Conservation (phyloP, 2,797 vertebrate genomes). For the Anguilla anguilla region DNA sequence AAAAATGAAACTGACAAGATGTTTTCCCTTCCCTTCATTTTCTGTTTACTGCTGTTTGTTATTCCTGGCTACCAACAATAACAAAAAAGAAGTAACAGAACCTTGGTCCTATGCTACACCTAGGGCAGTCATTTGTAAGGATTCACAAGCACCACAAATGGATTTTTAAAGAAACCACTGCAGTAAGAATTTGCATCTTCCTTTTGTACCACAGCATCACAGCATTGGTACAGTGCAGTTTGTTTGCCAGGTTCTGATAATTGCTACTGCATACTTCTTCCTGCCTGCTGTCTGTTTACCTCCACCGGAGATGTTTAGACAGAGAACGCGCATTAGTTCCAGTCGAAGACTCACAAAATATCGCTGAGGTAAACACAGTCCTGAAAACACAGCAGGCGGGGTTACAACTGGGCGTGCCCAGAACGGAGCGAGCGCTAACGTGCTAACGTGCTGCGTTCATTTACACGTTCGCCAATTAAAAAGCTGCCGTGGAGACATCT, state of each 20-base stretch:
- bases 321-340: slow-evolving; percentile 45
- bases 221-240: slow-evolving; percentile 16
- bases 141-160: not conserved
- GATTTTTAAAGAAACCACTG: not conserved
- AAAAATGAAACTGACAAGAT: slow-evolving; percentile 9
- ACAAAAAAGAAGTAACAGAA: not conserved
- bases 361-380: slow-evolving; percentile 38
- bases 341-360: slow-evolving; percentile 47
- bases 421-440: slow-evolving; percentile 12
- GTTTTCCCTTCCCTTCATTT: not conserved
- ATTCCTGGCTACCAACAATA: not conserved
- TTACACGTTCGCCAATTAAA: slow-evolving; percentile 53
- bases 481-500: slow-evolving; percentile 62
- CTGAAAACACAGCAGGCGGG: slow-evolving; percentile 12
- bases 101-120: not conserved
- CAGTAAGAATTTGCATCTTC: not conserved
- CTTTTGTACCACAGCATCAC: not conserved
- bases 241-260: slow-evolving; percentile 42
- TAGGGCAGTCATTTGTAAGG: not conserved
- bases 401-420: slow-evolving; percentile 36
- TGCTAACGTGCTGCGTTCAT: not conserved
- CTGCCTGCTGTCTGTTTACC: slow-evolving; percentile 37
- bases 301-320: slow-evolving; percentile 44
- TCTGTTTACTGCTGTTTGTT: not conserved
- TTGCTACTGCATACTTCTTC: slow-evolving; percentile 27